Conservation (phyloP, 2,888 invertebrate species). For the Drosophila pseudotakahashii region DNA sequence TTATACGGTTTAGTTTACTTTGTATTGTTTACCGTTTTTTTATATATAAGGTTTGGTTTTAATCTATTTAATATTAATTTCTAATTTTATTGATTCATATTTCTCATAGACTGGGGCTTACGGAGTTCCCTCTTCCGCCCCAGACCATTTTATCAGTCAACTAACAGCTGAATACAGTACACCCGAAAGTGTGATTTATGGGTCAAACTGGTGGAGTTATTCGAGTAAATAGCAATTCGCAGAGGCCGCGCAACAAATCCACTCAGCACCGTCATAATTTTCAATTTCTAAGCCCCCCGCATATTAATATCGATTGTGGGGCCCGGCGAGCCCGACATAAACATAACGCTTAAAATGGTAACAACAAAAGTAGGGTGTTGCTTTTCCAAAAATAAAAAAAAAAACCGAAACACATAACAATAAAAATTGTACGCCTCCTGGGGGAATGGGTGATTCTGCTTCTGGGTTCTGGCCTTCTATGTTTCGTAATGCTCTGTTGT, state of each 20-base stretch:
- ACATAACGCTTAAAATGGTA: conserved; percentile 51
- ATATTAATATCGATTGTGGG: conserved; percentile 74
- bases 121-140: too few relatives aligned
- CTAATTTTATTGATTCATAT: background rate
- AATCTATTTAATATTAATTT: background rate
- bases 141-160: background rate
- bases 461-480: conserved; percentile 2
- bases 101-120: background rate
- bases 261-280: conserved; percentile 64
- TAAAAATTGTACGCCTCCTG: conserved; percentile 66
- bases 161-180: background rate
- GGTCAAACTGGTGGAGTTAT: conserved; percentile 9
- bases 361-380: conserved; percentile 10
- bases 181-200: conserved; percentile 24
- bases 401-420: conserved; percentile 61
- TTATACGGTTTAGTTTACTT: too few relatives aligned
- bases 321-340: conserved; percentile 34
- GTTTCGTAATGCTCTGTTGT: conserved; percentile 6
- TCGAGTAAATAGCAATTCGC: conserved; percentile 9
- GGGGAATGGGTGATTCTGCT: conserved; percentile 6
- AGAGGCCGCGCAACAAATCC: conserved; percentile 37
- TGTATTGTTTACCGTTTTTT: too few relatives aligned
- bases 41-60: too few relatives aligned
- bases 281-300: conserved; percentile 67
- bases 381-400: too few relatives aligned